Conservation (phyloP, 2,888 invertebrate genomes). For the Venustoraphidia nigricollis region DNA sequence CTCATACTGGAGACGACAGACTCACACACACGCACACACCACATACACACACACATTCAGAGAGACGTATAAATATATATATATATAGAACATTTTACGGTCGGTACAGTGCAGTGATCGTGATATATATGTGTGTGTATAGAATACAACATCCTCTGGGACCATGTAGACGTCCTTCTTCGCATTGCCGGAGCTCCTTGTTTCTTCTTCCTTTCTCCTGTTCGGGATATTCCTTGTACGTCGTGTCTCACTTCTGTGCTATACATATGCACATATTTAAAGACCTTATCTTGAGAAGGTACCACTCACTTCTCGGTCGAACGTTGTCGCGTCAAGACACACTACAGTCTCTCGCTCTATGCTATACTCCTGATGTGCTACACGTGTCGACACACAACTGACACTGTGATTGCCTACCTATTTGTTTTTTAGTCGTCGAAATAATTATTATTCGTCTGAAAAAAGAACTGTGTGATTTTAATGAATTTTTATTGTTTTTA, state of each 20-base stretch:
- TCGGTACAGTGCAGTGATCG: not conserved
- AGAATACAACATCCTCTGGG: not conserved
- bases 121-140: not conserved
- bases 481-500: no score
- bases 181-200: no score
- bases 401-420: no score
- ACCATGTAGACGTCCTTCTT: no score
- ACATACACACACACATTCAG: not conserved
- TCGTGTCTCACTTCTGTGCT: no score
- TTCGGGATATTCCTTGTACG: not conserved
- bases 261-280: constrained; percentile 1
- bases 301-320: constrained; percentile 4
- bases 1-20: no score
- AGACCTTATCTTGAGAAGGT: constrained; percentile 6
- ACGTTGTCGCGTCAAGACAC: constrained; percentile 3
- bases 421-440: no score
- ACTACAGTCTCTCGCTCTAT: not conserved
- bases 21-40: not conserved
- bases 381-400: no score
- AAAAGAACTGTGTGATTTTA: no score
- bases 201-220: not conserved
- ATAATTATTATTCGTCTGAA: no score
- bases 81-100: constrained; percentile 1
- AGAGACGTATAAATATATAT: constrained; percentile 1
- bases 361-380: no score